A percentile compares a stretch with the other conserved stretches of the same genome.
These are phyloP conservation scores for Anisognathus igniventris DNA, from an alignment of 2,797 vertebrate species.

Conservation along the genomic window DNA sequence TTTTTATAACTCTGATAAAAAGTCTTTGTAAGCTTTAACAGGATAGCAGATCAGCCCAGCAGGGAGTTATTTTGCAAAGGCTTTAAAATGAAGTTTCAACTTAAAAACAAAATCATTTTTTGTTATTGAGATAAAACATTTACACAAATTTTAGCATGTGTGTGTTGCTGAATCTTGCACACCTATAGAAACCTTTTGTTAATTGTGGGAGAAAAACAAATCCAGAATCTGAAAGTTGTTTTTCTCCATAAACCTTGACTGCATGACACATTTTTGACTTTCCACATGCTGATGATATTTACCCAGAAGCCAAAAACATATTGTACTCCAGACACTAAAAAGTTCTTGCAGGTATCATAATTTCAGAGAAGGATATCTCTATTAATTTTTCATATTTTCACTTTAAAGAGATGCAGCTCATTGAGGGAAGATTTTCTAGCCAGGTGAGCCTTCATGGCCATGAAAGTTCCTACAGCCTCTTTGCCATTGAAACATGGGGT, in stretches of 20 bases:
- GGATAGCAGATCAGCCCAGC: background rate
- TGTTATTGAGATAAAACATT: background rate
- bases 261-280: background rate
- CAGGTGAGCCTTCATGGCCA: background rate
- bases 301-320: background rate
- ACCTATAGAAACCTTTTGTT: background rate
- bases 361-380: background rate
- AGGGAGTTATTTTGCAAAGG: background rate
- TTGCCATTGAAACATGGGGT: background rate
- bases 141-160: rapidly evolving
- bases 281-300: background rate
- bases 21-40: background rate
- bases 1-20: constrained; percentile 43
- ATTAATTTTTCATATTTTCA: background rate
- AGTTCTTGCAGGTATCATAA: background rate
- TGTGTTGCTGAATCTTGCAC: background rate
- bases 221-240: background rate
- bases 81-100: background rate
- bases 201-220: background rate
- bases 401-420: background rate
- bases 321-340: background rate
- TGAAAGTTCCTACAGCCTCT: background rate
- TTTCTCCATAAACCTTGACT: background rate
- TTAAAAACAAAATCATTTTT: background rate
- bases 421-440: background rate